Evolutionary conservation across 2,888 invertebrate genomes (phyloP).

Genomic region (Synanthedon tipuliformis): DNA sequence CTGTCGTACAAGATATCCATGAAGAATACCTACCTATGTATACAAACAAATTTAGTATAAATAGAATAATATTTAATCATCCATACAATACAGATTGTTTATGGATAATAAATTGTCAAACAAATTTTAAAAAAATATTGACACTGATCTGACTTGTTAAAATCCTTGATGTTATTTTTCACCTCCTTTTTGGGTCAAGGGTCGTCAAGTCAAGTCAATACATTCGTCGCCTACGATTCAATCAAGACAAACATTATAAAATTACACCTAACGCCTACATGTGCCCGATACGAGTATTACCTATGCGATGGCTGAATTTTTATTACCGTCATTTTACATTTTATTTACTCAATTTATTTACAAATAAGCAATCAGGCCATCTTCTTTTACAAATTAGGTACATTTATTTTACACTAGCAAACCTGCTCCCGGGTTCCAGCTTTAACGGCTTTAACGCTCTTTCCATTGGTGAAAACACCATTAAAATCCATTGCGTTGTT

Average conservation of each 20-base stretch:
- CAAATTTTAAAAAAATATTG: not conserved
- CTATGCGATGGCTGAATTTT: not conserved
- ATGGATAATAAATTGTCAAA: not conserved
- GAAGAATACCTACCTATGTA: too few relatives aligned
- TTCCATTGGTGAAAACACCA: too few relatives aligned
- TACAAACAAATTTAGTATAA: too few relatives aligned
- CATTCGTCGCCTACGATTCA: conserved; percentile 32
- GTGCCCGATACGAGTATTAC: not conserved
- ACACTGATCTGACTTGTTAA: conserved; percentile 10
- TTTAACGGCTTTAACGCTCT: too few relatives aligned
- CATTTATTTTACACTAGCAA: too few relatives aligned
- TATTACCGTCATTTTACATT: not conserved
- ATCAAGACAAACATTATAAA: conserved; percentile 19
- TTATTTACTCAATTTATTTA: too few relatives aligned
- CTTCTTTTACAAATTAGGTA: too few relatives aligned
- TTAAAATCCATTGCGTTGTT: too few relatives aligned
- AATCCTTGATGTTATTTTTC: conserved; percentile 21
- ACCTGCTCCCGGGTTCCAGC: too few relatives aligned
- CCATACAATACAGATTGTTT: not conserved
- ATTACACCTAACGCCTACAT: conserved; percentile 21
- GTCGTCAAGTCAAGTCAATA: conserved; percentile 6
- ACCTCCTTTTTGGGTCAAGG: conserved; percentile 32
- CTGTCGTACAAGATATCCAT: too few relatives aligned
- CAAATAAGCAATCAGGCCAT: too few relatives aligned
- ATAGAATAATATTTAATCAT: too few relatives aligned